Evolutionary conservation across 2,797 vertebrate species (phyloP).

Genomic region (Halcyon chelicuti): DNA sequence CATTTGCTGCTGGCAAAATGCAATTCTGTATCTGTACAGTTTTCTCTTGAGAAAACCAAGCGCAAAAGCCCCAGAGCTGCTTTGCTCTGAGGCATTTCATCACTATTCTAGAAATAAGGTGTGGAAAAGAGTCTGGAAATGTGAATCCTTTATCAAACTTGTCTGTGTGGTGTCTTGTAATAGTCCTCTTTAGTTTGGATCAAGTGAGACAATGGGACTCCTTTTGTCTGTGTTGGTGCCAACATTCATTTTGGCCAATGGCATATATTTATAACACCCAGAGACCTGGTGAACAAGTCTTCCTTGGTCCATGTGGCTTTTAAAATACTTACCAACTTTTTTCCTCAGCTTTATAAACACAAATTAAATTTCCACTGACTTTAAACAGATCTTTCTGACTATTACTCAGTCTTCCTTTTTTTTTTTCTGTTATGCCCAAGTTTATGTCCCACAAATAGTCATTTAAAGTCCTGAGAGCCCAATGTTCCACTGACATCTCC

Average conservation of each 20-base stretch:
- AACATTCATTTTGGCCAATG: not conserved
- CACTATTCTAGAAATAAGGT: constrained; percentile 13
- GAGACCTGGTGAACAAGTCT: not conserved
- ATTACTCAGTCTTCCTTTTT: not conserved
- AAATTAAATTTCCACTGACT: not conserved
- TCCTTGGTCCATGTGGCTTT: accelerated
- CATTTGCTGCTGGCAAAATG: not conserved
- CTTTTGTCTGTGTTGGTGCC: not conserved
- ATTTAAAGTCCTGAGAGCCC: not conserved
- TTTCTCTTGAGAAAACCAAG: constrained; percentile 7
- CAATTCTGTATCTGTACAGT: not conserved
- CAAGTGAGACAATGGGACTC: not conserved
- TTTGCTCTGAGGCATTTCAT: constrained; percentile 30
- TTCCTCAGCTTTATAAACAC: not conserved
- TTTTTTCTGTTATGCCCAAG: not conserved
- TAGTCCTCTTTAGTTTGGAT: not conserved
- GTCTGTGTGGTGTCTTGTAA: not conserved
- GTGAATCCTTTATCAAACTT: not conserved
- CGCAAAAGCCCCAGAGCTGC: not conserved
- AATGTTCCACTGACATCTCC: not conserved
- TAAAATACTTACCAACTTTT: not conserved
- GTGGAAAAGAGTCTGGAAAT: constrained; percentile 10
- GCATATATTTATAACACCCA: not conserved
- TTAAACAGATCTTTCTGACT: not conserved
- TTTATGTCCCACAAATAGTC: not conserved